Base-by-base conservation (phyloP, 2,888 invertebrate species). In the Ophonus ardosiacus region DNA sequence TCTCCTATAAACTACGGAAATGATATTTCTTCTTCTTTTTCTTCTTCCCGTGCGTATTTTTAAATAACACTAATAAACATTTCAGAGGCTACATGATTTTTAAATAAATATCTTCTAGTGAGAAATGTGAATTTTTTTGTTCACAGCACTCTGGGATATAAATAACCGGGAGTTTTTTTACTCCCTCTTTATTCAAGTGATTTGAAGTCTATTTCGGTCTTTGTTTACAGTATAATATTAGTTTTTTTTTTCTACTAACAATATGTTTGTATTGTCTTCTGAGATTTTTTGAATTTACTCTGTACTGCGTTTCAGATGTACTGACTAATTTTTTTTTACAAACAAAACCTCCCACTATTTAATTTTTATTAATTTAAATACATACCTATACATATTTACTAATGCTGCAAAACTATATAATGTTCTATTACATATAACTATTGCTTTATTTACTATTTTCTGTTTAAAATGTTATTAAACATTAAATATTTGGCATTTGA, bases 1-100 rank as follows among this genome's bases (percentile, higher is more conserved):
- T 13, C 8, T 31, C 17, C 24, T 3, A 7, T 8, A 21, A 21
- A 63, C 21, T 24, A 21, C 24, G 63, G 21, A 24, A 79, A 59
- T 21, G 59, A 59, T 74, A 85, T 59, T 59, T 63, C 63, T 24
- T 21, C 7, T 21, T 7, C 18, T 59, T 63, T 24, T 24, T 21
- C 7, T 21, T 7, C 18, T 59, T 59, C 15, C 15, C 17, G 8
- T 3, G 24, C 63, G 15, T 87, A 87, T 87, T 87, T 87, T 86
- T 87, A 86, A 86, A 86, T 86, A 86, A 86, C 63, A 87, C 86
- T 85, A 87, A 87, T 87, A 87, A 87, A 87, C 87, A 87, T 86
- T 86, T 87, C 87, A 87, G 57, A 87, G 65, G 74, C 71, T 84
- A 85, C 86, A 79, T 74, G 86, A 85, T 86, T 87, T 86, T 87